These are phyloP conservation scores for Drosophila prosaltans DNA, from an alignment of 1,140 invertebrate species.

Conservation along the genomic window DNA sequence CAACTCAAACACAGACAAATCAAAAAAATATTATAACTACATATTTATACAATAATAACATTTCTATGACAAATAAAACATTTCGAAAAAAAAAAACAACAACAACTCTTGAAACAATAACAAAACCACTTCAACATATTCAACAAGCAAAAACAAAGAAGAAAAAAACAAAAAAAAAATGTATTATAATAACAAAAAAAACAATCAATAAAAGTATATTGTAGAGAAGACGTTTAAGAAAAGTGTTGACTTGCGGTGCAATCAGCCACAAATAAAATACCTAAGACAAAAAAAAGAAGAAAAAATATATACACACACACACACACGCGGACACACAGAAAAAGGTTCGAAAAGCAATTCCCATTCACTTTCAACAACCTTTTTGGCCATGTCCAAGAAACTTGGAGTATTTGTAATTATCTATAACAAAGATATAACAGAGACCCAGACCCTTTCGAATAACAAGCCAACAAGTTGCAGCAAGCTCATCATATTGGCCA, in stretches of 20 bases:
- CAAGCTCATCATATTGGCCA: slow-evolving; percentile 35
- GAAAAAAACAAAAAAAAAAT: slow-evolving; percentile 31
- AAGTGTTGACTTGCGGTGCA: slow-evolving; percentile 67
- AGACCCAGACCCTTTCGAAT: slow-evolving; percentile 57
- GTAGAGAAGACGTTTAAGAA: slow-evolving; percentile 49
- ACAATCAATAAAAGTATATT: slow-evolving; percentile 66
- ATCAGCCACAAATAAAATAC: slow-evolving; percentile 47
- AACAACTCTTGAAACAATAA: slow-evolving; percentile 39
- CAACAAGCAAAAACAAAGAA: slow-evolving; percentile 27
- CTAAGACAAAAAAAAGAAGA: slow-evolving; percentile 40
- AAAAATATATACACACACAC: slow-evolving; percentile 17
- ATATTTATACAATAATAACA: slow-evolving; percentile 2
- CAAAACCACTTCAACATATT: slow-evolving; percentile 31
- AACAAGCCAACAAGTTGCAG: slow-evolving; percentile 51
- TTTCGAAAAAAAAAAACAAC: slow-evolving; percentile 39
- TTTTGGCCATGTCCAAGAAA: slow-evolving; percentile 50
- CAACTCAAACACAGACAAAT: not conserved
- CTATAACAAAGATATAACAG: slow-evolving; percentile 58
- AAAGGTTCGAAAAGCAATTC: slow-evolving; percentile 43
- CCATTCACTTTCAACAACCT: slow-evolving; percentile 65
- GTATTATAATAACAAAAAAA: slow-evolving; percentile 53
- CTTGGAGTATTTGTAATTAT: slow-evolving; percentile 49
- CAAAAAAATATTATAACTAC: not conserved
- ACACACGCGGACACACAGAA: slow-evolving; percentile 30
- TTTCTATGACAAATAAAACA: slow-evolving; percentile 25